Evolutionary conservation across 2,113 vertebrate genomes (phyloP).

Genomic region (Galemys pyrenaicus): DNA sequence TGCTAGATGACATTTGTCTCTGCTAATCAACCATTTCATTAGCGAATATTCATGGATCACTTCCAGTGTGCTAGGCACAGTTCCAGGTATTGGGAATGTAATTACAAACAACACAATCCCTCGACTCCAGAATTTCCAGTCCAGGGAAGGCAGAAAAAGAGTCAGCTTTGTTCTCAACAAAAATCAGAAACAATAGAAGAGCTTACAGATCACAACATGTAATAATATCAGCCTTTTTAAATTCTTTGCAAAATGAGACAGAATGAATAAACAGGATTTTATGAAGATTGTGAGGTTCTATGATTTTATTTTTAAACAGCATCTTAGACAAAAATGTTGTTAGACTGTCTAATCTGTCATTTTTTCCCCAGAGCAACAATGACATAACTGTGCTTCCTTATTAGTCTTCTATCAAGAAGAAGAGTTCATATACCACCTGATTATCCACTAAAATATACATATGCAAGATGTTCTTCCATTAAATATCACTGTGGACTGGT

Average conservation of each 20-base stretch:
- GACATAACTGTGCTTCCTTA: background rate
- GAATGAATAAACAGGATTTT: background rate
- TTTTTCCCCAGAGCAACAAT: background rate
- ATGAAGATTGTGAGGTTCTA: background rate
- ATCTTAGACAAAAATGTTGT: background rate
- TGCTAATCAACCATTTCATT: background rate
- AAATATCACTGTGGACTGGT: background rate
- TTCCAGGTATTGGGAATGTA: background rate
- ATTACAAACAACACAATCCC: background rate
- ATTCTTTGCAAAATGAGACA: conserved; percentile 6
- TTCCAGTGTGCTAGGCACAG: background rate
- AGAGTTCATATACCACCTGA: background rate
- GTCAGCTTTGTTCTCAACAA: conserved; percentile 1
- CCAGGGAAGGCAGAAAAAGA: background rate
- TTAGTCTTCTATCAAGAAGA: conserved; percentile 40
- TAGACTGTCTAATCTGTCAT: background rate
- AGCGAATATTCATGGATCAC: background rate
- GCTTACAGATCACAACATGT: background rate
- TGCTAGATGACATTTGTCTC: background rate
- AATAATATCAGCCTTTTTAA: background rate
- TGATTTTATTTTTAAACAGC: background rate
- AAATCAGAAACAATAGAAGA: background rate
- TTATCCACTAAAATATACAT: background rate
- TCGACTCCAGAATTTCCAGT: background rate
- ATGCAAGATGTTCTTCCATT: background rate